Evolutionary conservation across 2,888 invertebrate genomes (phyloP), one percentile per base, ranked within the genome.

Genomic region (Cordylochernes scorpioides): DNA sequence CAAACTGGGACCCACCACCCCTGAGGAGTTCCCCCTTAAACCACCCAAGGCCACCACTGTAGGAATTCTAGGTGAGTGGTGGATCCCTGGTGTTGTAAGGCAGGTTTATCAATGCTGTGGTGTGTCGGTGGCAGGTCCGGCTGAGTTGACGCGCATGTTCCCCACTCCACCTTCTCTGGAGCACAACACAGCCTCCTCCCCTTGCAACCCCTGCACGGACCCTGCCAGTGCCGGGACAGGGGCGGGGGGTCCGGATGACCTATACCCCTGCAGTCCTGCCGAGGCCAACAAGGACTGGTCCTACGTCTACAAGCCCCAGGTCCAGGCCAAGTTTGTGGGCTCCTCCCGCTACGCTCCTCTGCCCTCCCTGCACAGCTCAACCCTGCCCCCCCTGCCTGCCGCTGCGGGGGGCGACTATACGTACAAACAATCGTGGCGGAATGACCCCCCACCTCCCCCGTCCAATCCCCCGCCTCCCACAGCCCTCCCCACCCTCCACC

Each of bases 91-190:
- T n/a, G n/a, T n/a, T n/a, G n/a, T n/a, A n/a, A n/a, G n/a, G n/a
- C n/a, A n/a, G n/a, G n/a, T n/a, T n/a, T n/a, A n/a, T n/a, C n/a
- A n/a, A n/a, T n/a, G n/a, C n/a, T n/a, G n/a, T n/a, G 19, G 7
- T 7, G 24, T 24, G 6, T 21, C 15, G 17, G 25, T 38, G 24
- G 30, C 32, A 29, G 41, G 39, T 27, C 35, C 33, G n/a, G 38
- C 39, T 17, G 42, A 42, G 27, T 24, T 91, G 15, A 71, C 75
- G 39, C 77, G 84, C 57, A 91, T 91, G 88, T 91, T 86, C 58
- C 91, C 91, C 9, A 91, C 91, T 30, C 91, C 91, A 39, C 91
- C 91, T 15, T 82, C 82, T 36, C 64, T 82, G 49, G 88, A 88
- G 57, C 77, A 72, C 52, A 75, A 78, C 59, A 77, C 78, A 28